Base-by-base conservation (phyloP, 2,113 vertebrate genomes). In the Notarius quadriscutis region DNA sequence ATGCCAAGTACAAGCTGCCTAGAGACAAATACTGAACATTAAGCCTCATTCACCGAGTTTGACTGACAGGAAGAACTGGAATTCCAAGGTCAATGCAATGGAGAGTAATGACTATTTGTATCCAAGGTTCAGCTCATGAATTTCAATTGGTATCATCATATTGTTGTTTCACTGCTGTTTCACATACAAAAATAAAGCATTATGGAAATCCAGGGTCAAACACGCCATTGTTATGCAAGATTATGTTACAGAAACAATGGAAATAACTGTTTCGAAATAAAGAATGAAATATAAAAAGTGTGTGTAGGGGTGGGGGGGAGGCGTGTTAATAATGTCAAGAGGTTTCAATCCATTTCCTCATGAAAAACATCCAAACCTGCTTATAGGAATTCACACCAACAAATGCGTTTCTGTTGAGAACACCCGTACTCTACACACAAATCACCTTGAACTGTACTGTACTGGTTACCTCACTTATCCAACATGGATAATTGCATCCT, bases 61-160 rank as follows among this genome's bases (percentile, higher is more conserved):
- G 71, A 79, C 50, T 20, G 67, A 60, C 83, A 15, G 63, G 48
- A 84, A 22, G 22, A 87, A 88, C 34, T 60, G 78, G 62, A 83
- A 88, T 87, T 87, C 78, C 83, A 85, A 88, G 83, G 87, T 83
- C 77, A 86, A 65, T 63, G 78, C 85, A 71, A 65, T 77, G 75
- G 81, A 74, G 81, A 85, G 57, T 87, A 51, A 74, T 75, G 41
- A 77, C 82, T 55, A 88, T 87, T 88, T 90, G 85, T 77, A 51
- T 85, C 62, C n/a, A 81, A 48, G 22, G 69, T 84, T 86, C 63
- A 88, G 48, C 77, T 80, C 71, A 85, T 87, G 88, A 86, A 89
- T 88, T 83, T 30, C 62, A 88, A 88, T 81, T 34, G 82, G 63
- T 27, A 18, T 67, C 77, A 81, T 88, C 53, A 74, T 12, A 57